Percentiles rank a stretch among this genome's conserved stretches.
These are phyloP conservation scores for Argyrosomus japonicus DNA, from an alignment of 2,113 vertebrate genomes.

Conservation along the genomic window DNA sequence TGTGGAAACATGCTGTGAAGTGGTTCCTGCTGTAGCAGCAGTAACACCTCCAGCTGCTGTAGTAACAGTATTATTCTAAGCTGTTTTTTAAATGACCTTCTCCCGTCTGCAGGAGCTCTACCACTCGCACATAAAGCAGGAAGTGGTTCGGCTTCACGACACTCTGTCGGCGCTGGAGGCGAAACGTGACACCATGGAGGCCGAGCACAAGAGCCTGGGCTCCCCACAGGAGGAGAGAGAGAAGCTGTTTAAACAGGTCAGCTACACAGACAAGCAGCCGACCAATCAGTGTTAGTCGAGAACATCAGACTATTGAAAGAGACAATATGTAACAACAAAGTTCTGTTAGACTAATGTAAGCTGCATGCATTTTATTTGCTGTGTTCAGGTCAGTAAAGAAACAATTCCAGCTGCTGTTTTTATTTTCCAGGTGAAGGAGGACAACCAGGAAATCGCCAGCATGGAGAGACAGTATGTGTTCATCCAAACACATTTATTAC, in stretches of 20 bases:
- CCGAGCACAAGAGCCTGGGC: slow-evolving; percentile 90
- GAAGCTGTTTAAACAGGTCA: slow-evolving; percentile 91
- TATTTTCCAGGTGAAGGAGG: slow-evolving; percentile 91
- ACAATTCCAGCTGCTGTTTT: neutral
- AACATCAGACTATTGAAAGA: neutral
- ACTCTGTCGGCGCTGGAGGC: slow-evolving; percentile 87
- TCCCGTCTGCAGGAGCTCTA: slow-evolving; percentile 76
- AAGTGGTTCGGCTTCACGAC: slow-evolving; percentile 89
- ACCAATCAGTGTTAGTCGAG: neutral
- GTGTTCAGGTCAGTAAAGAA: neutral
- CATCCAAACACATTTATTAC: neutral
- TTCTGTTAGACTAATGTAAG: too few relatives aligned
- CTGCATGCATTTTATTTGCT: neutral
- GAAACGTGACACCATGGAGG: slow-evolving; percentile 88
- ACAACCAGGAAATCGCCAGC: slow-evolving; percentile 96
- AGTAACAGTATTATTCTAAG: too few relatives aligned
- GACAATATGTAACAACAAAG: neutral
- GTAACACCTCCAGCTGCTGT: neutral
- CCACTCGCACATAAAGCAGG: slow-evolving; percentile 90
- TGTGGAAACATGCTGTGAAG: neutral
- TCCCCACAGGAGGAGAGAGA: slow-evolving; percentile 94
- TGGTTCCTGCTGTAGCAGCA: neutral
- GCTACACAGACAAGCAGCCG: neutral
- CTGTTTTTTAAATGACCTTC: neutral
- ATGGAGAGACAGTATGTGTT: slow-evolving; percentile 92